phyloP scores from a whole-genome alignment of 1,140 invertebrate species.

The Drosophila sucinea region DNA sequence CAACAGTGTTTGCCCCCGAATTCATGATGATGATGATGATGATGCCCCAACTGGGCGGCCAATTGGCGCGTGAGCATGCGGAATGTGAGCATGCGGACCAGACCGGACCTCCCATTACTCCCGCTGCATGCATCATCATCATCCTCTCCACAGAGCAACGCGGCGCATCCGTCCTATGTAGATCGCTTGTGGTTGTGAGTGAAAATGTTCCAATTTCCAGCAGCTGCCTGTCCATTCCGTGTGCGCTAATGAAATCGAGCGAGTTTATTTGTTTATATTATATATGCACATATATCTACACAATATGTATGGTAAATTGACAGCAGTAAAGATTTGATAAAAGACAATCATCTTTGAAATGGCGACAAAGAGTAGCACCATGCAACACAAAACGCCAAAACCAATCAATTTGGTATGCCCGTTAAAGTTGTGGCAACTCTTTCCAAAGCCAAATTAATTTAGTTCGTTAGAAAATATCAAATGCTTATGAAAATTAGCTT shows the following conservation, averaged over 20 bases:
- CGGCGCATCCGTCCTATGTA: slow-evolving; percentile 25
- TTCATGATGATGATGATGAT: slow-evolving; percentile 12
- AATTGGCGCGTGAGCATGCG: slow-evolving; percentile 50
- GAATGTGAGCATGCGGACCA: slow-evolving; percentile 43
- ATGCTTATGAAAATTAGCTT: too few relatives aligned
- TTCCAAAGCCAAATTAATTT: too few relatives aligned
- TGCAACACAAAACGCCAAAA: background rate
- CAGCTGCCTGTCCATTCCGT: slow-evolving; percentile 31
- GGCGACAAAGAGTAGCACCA: background rate
- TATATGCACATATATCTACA: slow-evolving; percentile 1
- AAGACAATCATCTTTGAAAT: background rate
- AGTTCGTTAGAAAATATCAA: too few relatives aligned
- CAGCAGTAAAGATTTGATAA: slow-evolving; percentile 36
- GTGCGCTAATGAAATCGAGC: slow-evolving; percentile 78
- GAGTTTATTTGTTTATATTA: slow-evolving; percentile 72
- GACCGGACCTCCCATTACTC: slow-evolving; percentile 30
- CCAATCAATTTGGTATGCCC: too few relatives aligned
- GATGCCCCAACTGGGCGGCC: slow-evolving; percentile 49
- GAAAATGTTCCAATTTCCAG: slow-evolving; percentile 54
- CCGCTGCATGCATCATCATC: background rate
- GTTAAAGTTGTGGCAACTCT: too few relatives aligned
- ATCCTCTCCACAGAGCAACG: background rate
- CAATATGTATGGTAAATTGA: slow-evolving; percentile 25
- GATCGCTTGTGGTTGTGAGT: slow-evolving; percentile 27
- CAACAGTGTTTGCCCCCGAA: slow-evolving; percentile 41